Evolutionary conservation across 2,797 vertebrate genomes (phyloP), one percentile per base, ranked within the genome.

Genomic region (Catostomus latipinnis): DNA sequence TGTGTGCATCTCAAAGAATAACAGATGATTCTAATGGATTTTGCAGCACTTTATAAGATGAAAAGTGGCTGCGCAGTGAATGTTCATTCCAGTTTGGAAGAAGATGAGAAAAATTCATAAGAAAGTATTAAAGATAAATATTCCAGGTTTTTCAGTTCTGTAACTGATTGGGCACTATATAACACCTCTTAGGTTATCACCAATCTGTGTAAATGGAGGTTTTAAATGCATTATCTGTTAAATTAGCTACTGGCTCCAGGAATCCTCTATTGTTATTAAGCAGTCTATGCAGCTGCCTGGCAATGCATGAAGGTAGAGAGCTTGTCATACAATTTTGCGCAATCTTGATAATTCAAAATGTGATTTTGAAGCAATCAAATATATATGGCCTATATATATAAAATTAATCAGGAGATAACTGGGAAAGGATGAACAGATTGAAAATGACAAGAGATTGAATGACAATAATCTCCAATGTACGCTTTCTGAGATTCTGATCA

Each of bases 61-160:
- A 78, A 71, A 78, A 71, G 68, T 71, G 76, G 68, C 68, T 56
- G 34, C 54, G 68, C 76, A 63, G 49, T 62, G 50, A 71, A 71
- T 13, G 68, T 14, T 53, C 50, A 34, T 63, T 78, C 57, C 68
- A 71, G 53, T 49, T 50, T 14, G 43, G 52, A 63, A 72, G 46
- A 81, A 83, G 76, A 73, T 71, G 68, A 73, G 72, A 69, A 52
- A 60, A 61, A 67, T 76, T 82, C 71, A 71, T 73, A 75, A 82
- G 78, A 80, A 82, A 56, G 68, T 8, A 70, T 66, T 53, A 80
- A 34, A 45, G 53, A 80, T 63, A 81, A 77, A 83, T 77, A 60
- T 74, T 77, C 57, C 1, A 1, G 71, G 60, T n/a, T 50, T 34
- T 48, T 71, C 8, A 62, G 58, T 10, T 56, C 34, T 78, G 60